A percentile compares a stretch with the other conserved stretches of the same genome.
Evolutionary conservation across 2,113 vertebrate species (phyloP).

Genomic region (Grammomys dolichurus): DNA sequence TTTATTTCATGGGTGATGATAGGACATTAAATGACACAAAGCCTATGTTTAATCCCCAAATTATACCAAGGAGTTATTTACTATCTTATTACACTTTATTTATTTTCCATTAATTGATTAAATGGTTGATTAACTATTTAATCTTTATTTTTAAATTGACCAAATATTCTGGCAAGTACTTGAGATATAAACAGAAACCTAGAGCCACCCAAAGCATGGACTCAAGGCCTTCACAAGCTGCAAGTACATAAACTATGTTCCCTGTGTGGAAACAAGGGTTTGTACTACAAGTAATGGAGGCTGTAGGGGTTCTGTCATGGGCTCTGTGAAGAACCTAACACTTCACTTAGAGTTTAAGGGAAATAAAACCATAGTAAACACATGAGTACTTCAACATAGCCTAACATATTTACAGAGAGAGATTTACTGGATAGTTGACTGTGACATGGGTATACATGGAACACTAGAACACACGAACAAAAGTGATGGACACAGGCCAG

Average conservation of each 20-base stretch:
- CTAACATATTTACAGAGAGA: background rate
- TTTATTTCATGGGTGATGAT: background rate
- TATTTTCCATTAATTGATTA: background rate
- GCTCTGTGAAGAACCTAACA: background rate
- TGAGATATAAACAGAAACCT: background rate
- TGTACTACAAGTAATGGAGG: fast-evolving
- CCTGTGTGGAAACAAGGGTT: background rate
- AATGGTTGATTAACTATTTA: background rate
- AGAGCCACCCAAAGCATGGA: background rate
- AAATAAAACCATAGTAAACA: background rate
- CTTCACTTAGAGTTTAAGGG: background rate
- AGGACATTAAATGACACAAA: background rate
- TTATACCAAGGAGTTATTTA: background rate
- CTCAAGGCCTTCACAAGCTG: background rate
- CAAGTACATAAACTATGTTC: background rate
- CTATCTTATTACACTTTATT: background rate
- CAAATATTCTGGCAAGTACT: background rate
- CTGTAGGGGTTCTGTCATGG: background rate
- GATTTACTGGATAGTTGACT: background rate
- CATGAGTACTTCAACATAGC: background rate
- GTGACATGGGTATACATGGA: background rate
- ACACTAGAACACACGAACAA: background rate
- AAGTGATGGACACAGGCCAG: background rate
- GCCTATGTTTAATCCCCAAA: background rate
- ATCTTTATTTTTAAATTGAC: background rate